A percentile compares a stretch with the other conserved stretches of the same genome.
phyloP scores from a whole-genome alignment of 2,888 invertebrate species.

The Philopedon plagiatum region DNA sequence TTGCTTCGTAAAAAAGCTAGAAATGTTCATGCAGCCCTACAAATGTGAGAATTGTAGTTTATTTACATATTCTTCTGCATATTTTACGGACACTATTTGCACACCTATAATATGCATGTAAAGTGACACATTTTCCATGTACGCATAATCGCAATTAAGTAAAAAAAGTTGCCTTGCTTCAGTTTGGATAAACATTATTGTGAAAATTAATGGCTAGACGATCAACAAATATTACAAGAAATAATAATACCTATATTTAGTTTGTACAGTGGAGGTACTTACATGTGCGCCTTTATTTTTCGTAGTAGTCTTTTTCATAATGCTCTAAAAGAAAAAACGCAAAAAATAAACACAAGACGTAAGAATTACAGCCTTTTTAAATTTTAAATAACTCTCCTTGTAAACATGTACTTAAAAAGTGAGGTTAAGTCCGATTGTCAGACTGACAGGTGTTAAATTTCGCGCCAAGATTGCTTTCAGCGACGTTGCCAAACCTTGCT shows the following conservation, averaged over 20 bases:
- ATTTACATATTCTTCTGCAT: conserved; percentile 1
- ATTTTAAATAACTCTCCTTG: too few relatives aligned
- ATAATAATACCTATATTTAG: too few relatives aligned
- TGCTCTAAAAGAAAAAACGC: conserved; percentile 2
- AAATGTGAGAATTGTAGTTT: conserved; percentile 2
- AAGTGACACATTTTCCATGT: too few relatives aligned
- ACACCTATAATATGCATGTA: too few relatives aligned
- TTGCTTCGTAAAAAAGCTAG: conserved; percentile 54
- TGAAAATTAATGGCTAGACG: background rate
- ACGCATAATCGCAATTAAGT: too few relatives aligned
- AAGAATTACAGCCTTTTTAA: background rate
- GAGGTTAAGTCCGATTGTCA: conserved; percentile 16
- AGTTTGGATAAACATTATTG: too few relatives aligned
- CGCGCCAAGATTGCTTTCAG: background rate
- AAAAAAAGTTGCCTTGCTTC: too few relatives aligned
- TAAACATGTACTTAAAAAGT: conserved; percentile 2
- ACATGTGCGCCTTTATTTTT: conserved; percentile 44
- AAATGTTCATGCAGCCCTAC: conserved; percentile 54
- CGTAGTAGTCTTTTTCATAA: conserved; percentile 43
- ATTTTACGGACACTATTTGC: too few relatives aligned
- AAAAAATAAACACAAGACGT: background rate
- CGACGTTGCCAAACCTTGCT: background rate
- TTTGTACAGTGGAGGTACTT: background rate
- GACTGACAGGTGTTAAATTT: background rate
- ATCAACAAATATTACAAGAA: too few relatives aligned